Evolutionary conservation across 2,113 vertebrate species (phyloP).

Genomic region (Nothocercus julius): DNA sequence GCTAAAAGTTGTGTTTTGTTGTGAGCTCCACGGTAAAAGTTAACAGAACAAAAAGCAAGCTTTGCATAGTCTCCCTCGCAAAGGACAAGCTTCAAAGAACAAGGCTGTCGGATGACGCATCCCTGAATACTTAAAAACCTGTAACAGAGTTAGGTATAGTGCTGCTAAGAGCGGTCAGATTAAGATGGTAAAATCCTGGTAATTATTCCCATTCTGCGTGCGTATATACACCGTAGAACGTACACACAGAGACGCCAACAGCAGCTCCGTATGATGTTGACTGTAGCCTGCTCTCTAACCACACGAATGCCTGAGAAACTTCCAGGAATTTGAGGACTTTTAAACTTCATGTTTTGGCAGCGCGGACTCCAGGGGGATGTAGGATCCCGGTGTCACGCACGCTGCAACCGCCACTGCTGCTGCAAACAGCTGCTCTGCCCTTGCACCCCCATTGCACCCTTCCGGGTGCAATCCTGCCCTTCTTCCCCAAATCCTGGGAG

Average conservation of each 20-base stretch:
- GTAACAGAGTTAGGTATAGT: background rate
- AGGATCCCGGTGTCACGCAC: background rate
- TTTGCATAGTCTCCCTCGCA: background rate
- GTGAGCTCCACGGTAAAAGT: background rate
- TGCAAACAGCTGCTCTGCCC: background rate
- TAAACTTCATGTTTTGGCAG: background rate
- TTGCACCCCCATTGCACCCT: background rate
- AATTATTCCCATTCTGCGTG: background rate
- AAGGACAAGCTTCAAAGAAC: background rate
- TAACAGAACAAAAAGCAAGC: background rate
- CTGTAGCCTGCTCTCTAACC: background rate
- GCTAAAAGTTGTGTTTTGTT: background rate
- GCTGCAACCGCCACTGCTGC: background rate
- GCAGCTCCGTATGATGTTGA: background rate
- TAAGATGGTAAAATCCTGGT: background rate
- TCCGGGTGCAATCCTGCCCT: background rate
- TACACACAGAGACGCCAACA: fast-evolving
- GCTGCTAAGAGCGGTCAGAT: background rate
- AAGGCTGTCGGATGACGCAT: background rate
- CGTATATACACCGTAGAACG: fast-evolving
- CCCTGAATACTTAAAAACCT: background rate
- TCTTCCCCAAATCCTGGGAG: background rate
- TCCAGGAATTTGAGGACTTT: background rate
- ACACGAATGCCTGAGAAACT: background rate
- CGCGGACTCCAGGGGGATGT: background rate